phyloP scores from a whole-genome alignment of 2,797 vertebrate species.

The Microhierax caerulescens region DNA sequence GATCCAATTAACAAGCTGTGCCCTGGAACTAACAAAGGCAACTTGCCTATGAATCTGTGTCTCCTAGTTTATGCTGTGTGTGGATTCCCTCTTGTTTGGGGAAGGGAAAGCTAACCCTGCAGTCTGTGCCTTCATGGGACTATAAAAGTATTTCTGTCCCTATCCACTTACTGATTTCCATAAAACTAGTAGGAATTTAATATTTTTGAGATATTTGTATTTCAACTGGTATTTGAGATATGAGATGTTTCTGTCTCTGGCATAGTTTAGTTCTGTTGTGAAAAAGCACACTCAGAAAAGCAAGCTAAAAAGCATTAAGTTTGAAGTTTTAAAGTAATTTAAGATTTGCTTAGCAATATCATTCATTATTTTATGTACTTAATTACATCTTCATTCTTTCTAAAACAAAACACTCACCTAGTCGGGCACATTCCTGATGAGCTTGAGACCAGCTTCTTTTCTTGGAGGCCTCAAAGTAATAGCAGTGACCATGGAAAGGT shows the following conservation, averaged over 20 bases:
- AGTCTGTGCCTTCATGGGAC: neutral
- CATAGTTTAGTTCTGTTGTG: neutral
- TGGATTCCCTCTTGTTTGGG: neutral
- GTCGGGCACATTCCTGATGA: slow-evolving; percentile 81
- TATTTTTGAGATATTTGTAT: neutral
- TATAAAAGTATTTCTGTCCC: neutral
- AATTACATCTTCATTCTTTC: neutral
- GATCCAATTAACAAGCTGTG: neutral
- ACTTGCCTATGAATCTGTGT: neutral
- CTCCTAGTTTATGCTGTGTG: neutral
- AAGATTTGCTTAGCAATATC: neutral
- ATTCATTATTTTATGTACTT: neutral
- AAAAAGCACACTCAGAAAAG: neutral
- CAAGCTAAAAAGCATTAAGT: neutral
- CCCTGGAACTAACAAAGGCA: neutral
- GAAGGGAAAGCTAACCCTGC: neutral
- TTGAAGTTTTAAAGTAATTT: neutral
- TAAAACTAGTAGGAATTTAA: neutral
- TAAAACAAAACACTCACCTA: slow-evolving; percentile 76
- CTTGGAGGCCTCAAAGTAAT: slow-evolving; percentile 76
- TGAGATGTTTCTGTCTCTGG: neutral
- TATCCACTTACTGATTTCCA: neutral
- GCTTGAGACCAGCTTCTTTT: slow-evolving; percentile 85
- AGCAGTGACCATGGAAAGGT: slow-evolving; percentile 89
- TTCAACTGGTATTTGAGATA: neutral